phyloP scores from a whole-genome alignment of 2,113 vertebrate genomes.

The Terrapene triunguis region DNA sequence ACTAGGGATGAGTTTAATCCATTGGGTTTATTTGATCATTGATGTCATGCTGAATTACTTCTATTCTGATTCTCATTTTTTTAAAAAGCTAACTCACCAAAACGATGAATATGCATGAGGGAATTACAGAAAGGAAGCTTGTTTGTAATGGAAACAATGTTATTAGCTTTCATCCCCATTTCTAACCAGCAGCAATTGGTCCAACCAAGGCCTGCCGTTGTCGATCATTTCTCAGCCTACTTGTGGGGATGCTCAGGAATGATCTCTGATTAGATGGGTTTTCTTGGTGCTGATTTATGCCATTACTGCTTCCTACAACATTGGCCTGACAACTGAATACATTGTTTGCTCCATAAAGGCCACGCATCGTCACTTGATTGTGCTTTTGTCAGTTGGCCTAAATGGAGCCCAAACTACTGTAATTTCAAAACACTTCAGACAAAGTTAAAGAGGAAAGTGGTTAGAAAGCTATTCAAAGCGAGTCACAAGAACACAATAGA shows the following conservation, averaged over 20 bases:
- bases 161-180: not conserved
- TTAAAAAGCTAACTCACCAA: not conserved
- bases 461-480: not conserved
- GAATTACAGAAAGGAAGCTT: not conserved
- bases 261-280: not conserved
- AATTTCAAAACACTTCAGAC: not conserved
- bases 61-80: not conserved
- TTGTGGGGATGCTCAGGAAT: not conserved
- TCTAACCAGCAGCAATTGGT: not conserved
- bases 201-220: not conserved
- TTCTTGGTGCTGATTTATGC: constrained; percentile 20
- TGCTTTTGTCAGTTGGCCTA: not conserved
- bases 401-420: not conserved
- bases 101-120: not conserved
- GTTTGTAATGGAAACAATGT: constrained; percentile 12
- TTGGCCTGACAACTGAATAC: not conserved
- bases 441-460: not conserved
- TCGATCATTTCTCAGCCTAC: not conserved
- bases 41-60: not conserved
- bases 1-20: not conserved
- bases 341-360: not conserved
- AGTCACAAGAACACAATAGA: not conserved
- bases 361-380: not conserved
- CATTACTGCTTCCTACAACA: not conserved
- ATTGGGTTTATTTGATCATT: not conserved